A percentile compares a stretch with the other conserved stretches of the same genome.
phyloP scores from a whole-genome alignment of 92 coral and sea anemone species.

The Umimayanthus kanabou region DNA sequence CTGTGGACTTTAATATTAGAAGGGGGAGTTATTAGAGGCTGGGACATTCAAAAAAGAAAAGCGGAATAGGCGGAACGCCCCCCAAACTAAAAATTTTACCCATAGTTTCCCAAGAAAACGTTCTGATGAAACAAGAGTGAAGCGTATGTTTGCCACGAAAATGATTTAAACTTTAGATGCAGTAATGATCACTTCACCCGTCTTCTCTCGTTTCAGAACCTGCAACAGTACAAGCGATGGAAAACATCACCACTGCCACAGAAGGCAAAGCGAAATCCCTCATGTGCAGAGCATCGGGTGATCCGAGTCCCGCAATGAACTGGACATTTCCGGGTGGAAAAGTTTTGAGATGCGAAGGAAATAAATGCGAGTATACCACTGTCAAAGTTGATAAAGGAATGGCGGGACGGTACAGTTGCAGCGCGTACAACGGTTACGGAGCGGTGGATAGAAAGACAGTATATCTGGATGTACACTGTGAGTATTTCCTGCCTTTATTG shows the following conservation, averaged over 20 bases:
- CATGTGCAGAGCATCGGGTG: not conserved
- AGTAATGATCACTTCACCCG: not conserved
- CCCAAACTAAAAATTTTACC: not conserved
- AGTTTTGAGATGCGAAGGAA: not conserved
- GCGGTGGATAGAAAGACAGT: not conserved
- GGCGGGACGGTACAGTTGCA: constrained; percentile 28
- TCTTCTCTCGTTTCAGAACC: not conserved
- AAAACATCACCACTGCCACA: not conserved
- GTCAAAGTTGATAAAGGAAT: not conserved
- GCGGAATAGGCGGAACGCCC: no score
- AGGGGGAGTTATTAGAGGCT: no score
- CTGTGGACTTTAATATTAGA: no score
- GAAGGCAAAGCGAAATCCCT: not conserved
- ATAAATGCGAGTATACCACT: not conserved
- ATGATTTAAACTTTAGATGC: not conserved
- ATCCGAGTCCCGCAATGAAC: not conserved
- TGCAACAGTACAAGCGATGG: not conserved
- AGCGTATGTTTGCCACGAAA: no score
- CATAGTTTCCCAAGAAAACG: no score
- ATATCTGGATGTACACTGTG: constrained; percentile 12
- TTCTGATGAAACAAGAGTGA: no score
- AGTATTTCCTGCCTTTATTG: not conserved
- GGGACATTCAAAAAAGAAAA: no score
- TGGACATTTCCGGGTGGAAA: constrained; percentile 10
- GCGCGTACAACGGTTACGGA: constrained; percentile 36